Conservation (phyloP, 2,888 invertebrate genomes). For the Ormyrus thymus region DNA sequence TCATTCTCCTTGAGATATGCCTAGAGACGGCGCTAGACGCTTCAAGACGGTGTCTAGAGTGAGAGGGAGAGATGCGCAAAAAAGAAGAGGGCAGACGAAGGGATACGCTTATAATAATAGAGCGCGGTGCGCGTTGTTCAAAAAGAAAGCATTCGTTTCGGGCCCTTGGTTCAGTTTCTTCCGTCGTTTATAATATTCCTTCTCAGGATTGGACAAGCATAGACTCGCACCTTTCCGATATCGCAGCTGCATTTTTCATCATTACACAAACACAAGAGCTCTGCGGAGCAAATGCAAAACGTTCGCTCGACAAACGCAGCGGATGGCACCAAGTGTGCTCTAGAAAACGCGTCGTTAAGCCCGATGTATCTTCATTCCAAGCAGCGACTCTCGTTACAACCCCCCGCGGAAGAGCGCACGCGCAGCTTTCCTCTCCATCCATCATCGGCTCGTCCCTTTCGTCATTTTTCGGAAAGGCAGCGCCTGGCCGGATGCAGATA, state of each 20-base stretch:
- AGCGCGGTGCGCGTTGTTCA: conserved; percentile 60
- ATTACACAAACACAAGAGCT: too few relatives aligned
- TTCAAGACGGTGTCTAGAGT: not conserved
- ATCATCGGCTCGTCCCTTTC: conserved; percentile 9
- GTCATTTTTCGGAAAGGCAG: conserved; percentile 62
- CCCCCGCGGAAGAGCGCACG: too few relatives aligned
- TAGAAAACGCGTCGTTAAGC: not conserved
- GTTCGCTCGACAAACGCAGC: too few relatives aligned
- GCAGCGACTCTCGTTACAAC: not conserved
- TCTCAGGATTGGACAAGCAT: not conserved
- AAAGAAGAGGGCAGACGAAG: conserved; percentile 52
- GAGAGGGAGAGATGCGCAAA: conserved; percentile 50
- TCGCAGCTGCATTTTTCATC: too few relatives aligned
- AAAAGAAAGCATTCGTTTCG: conserved; percentile 30
- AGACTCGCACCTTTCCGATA: too few relatives aligned
- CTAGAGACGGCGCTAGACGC: not conserved
- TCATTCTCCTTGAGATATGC: conserved; percentile 33
- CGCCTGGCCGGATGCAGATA: conserved; percentile 67
- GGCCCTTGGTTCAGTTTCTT: conserved; percentile 38
- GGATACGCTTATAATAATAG: conserved; percentile 72
- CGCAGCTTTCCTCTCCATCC: not conserved
- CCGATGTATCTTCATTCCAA: not conserved
- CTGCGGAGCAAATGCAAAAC: too few relatives aligned
- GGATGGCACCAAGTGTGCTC: too few relatives aligned
- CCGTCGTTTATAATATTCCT: conserved; percentile 34